These are phyloP conservation scores for Chloebia gouldiae DNA, from an alignment of 2,113 vertebrate genomes.

Conservation along the genomic window DNA sequence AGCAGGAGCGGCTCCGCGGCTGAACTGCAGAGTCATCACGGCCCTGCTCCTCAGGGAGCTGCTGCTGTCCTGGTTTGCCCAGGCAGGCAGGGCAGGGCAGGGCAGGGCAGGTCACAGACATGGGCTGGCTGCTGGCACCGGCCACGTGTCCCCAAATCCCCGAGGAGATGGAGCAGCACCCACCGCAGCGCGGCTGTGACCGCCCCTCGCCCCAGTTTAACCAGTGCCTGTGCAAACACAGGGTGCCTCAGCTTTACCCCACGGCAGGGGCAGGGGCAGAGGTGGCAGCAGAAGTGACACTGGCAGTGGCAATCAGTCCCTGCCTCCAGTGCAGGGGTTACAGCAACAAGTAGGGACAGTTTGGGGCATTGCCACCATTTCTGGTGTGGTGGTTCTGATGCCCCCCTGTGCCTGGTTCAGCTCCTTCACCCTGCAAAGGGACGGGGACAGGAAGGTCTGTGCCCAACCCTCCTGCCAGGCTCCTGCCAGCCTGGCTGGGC, in stretches of 20 bases:
- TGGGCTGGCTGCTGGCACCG: neutral
- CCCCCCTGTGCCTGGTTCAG: rapidly evolving
- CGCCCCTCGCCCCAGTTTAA: rapidly evolving
- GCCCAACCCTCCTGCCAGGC: neutral
- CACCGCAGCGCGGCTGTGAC: rapidly evolving
- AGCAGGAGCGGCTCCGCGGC: neutral
- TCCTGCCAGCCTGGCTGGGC: neutral
- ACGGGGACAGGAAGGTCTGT: neutral
- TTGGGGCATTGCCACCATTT: neutral
- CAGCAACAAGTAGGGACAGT: neutral
- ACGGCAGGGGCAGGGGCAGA: neutral
- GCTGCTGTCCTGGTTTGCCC: neutral
- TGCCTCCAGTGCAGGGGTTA: neutral
- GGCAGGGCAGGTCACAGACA: neutral
- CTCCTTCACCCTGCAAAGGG: neutral
- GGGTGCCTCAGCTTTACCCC: neutral
- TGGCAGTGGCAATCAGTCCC: neutral
- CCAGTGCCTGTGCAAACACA: rapidly evolving
- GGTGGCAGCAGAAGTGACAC: neutral
- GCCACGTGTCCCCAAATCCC: neutral
- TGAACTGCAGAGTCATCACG: neutral
- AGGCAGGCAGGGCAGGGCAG: neutral
- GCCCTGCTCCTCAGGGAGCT: neutral
- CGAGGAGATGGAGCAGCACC: neutral
- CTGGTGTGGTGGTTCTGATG: neutral